Evolutionary conservation across 2,113 vertebrate genomes (phyloP).

Genomic region (Ivindomyrus marchei): DNA sequence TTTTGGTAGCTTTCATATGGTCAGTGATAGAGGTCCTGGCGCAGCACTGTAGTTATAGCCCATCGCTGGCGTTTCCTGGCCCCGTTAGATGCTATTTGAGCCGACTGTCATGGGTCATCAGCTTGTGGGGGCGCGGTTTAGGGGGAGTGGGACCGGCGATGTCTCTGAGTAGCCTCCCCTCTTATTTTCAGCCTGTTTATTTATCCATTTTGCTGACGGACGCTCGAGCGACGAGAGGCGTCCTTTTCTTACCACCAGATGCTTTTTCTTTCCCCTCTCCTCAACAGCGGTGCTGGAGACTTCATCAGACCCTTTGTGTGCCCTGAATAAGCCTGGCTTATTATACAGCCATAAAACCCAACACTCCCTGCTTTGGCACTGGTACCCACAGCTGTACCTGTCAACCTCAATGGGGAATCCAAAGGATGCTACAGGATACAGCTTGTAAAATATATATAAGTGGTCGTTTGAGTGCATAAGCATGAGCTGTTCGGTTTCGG

Average conservation of each 20-base stretch:
- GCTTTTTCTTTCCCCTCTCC: slow-evolving; percentile 16
- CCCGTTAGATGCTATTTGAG: neutral
- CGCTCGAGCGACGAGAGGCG: slow-evolving; percentile 24
- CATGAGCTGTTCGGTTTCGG: neutral
- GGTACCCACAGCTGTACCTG: slow-evolving; percentile 10
- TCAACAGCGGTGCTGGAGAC: slow-evolving; percentile 23
- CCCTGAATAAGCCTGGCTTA: slow-evolving; percentile 20
- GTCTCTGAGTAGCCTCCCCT: neutral
- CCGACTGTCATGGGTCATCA: slow-evolving; percentile 12
- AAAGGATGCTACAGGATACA: neutral
- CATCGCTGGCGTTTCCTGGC: neutral
- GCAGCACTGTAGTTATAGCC: neutral
- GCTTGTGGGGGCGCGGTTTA: neutral
- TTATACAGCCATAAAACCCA: slow-evolving; percentile 7
- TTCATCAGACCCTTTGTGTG: slow-evolving; percentile 29
- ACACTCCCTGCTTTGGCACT: neutral
- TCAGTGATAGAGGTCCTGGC: neutral
- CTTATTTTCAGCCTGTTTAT: neutral
- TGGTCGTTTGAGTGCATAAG: neutral
- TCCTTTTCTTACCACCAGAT: slow-evolving; percentile 33
- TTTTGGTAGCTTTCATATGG: neutral
- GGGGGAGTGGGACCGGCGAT: neutral
- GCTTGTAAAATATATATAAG: neutral
- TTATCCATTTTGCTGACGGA: neutral
- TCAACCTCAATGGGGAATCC: neutral